Conservation (phyloP, 2,797 vertebrate species). For the Silurus aristotelis region DNA sequence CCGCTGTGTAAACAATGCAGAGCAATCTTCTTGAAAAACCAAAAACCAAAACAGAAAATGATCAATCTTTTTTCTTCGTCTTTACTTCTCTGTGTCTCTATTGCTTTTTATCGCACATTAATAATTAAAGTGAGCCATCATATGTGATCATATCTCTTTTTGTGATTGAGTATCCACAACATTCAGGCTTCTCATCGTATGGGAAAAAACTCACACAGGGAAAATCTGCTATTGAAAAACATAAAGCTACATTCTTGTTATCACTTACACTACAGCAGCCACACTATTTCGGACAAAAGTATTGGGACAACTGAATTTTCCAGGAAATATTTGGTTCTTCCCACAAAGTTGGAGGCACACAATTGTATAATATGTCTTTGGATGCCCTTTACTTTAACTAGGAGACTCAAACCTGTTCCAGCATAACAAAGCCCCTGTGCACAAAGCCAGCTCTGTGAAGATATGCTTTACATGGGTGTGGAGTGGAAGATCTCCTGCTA, state of each 20-base stretch:
- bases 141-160: not conserved
- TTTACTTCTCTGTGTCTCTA: not conserved
- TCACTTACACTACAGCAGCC: not conserved
- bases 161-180: not conserved
- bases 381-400: too few relatives aligned
- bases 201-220: too few relatives aligned
- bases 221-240: not conserved
- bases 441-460: too few relatives aligned
- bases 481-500: too few relatives aligned
- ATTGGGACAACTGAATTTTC: too few relatives aligned
- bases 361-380: too few relatives aligned
- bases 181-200: not conserved
- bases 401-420: too few relatives aligned
- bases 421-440: too few relatives aligned
- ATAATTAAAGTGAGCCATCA: conserved; percentile 9
- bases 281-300: too few relatives aligned
- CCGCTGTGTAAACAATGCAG: not conserved
- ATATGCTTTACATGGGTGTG: too few relatives aligned
- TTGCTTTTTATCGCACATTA: not conserved
- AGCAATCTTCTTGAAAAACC: not conserved
- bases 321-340: too few relatives aligned
- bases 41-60: not conserved
- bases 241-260: not conserved
- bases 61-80: not conserved
- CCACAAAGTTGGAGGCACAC: too few relatives aligned